Conservation (phyloP, 2,113 vertebrate genomes). For the Proterorhinus semilunaris region DNA sequence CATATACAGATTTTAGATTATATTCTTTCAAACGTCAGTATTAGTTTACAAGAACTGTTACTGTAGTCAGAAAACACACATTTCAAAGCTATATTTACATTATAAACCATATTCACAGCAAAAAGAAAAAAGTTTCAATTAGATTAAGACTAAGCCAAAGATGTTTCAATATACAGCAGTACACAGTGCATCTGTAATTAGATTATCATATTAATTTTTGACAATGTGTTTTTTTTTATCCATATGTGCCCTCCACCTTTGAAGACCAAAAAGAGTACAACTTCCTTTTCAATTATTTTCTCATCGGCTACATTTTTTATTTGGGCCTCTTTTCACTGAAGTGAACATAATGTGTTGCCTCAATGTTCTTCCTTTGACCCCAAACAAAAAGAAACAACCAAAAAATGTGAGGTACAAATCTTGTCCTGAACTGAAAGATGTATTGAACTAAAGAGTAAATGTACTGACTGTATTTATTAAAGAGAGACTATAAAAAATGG, state of each 20-base stretch:
- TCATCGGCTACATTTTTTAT: not conserved
- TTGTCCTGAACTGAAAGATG: constrained; percentile 17
- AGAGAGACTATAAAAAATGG: not conserved
- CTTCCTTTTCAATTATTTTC: not conserved
- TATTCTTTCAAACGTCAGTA: not conserved
- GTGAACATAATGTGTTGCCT: not conserved
- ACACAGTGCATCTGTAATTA: not conserved
- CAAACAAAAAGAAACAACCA: constrained; percentile 74
- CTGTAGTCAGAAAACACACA: not conserved
- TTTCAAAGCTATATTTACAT: not conserved
- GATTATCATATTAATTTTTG: not conserved
- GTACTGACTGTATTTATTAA: constrained; percentile 1
- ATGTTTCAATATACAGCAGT: not conserved
- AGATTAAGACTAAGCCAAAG: not conserved
- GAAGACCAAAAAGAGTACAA: not conserved
- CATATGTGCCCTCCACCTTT: not conserved
- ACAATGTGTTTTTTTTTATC: not conserved
- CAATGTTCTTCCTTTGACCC: constrained; percentile 18
- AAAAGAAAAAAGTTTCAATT: not conserved
- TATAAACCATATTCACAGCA: not conserved
- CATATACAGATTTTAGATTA: constrained; percentile 19
- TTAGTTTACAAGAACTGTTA: not conserved
- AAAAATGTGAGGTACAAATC: constrained; percentile 46
- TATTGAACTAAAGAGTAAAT: not conserved
- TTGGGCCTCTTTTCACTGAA: not conserved